Conservation (phyloP, 2,797 vertebrate genomes). For the Hippocampus kuda region DNA sequence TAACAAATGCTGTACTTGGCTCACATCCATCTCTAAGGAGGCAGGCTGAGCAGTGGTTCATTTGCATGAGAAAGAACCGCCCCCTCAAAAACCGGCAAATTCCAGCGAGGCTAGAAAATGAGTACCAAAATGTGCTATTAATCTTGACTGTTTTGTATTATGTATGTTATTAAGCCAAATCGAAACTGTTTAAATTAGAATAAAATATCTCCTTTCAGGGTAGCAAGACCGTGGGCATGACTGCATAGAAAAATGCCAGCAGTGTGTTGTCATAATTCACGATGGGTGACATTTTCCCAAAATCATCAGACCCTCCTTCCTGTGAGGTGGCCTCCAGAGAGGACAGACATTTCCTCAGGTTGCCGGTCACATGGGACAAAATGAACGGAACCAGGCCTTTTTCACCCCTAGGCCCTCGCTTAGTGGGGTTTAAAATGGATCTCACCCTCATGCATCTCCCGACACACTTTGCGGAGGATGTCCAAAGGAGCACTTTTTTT, state of each 20-base stretch:
- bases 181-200: not conserved
- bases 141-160: too few species aligned
- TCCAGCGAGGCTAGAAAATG: too few species aligned
- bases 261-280: not conserved
- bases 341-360: conserved; percentile 57
- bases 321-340: conserved; percentile 31
- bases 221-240: not conserved
- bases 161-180: too few species aligned
- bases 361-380: conserved; percentile 47
- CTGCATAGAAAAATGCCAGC: not conserved
- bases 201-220: not conserved
- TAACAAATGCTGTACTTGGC: too few species aligned
- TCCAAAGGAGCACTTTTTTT: conserved; percentile 24
- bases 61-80: too few species aligned
- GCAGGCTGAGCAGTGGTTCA: too few species aligned
- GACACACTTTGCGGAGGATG: conserved; percentile 9
- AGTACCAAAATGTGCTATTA: too few species aligned
- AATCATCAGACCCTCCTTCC: conserved; percentile 33
- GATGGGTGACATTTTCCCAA: conserved; percentile 41
- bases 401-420: not conserved
- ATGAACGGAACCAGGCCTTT: conserved; percentile 16
- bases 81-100: too few species aligned
- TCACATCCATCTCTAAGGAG: too few species aligned
- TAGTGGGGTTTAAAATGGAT: not conserved
- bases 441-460: conserved; percentile 18